Evolutionary conservation across 2,113 vertebrate genomes (phyloP).

Genomic region (Anarhynchus alexandrinus): DNA sequence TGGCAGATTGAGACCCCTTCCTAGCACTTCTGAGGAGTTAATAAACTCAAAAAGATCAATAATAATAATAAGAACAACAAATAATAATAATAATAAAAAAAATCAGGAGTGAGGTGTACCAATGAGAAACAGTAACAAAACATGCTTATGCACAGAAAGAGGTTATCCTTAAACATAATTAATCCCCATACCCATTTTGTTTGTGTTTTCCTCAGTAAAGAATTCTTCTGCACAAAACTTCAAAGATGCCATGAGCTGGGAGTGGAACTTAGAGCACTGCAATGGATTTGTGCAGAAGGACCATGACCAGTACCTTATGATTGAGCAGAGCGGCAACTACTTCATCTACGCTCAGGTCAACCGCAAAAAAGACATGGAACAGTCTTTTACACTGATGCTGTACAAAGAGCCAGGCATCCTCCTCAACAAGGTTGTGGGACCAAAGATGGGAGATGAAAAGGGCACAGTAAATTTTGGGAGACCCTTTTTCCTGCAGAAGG

Average conservation of each 20-base stretch:
- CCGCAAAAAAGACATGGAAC: rapidly evolving
- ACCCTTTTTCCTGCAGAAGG: not conserved
- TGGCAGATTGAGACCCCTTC: not conserved
- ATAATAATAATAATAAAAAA: not conserved
- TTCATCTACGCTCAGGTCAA: constrained; percentile 1
- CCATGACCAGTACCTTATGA: not conserved
- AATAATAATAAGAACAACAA: not conserved
- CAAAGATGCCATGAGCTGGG: rapidly evolving
- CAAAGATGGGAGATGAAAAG: rapidly evolving
- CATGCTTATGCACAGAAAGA: not conserved
- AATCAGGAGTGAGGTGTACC: not conserved
- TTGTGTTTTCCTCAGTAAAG: not conserved
- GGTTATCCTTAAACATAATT: not conserved
- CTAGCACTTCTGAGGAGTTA: not conserved
- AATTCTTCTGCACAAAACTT: rapidly evolving
- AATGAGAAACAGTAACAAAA: not conserved
- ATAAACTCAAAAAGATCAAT: not conserved
- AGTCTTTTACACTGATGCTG: rapidly evolving
- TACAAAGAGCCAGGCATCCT: rapidly evolving
- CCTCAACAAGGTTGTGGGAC: not conserved
- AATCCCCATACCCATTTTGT: not conserved
- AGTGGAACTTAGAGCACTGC: not conserved
- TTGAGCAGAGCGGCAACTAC: not conserved
- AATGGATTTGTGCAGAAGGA: not conserved
- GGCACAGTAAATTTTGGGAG: not conserved